Evolutionary conservation across 1,140 invertebrate genomes (phyloP).

Genomic region (Sycophaga agraensis): DNA sequence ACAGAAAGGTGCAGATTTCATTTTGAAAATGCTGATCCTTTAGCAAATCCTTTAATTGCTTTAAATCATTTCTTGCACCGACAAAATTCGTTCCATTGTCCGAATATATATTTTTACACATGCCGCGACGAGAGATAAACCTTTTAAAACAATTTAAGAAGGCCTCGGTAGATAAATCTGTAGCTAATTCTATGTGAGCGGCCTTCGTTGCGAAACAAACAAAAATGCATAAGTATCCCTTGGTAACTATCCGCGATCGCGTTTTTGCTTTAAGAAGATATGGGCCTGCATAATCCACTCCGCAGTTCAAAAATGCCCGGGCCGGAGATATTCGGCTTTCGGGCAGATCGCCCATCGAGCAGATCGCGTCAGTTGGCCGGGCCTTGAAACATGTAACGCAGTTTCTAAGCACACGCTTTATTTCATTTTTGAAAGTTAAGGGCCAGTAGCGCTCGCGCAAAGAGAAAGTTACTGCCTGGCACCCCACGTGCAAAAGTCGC

Average conservation of each 20-base stretch:
- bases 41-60: background rate
- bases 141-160: slow-evolving; percentile 36
- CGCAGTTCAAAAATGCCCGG: slow-evolving; percentile 35
- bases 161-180: slow-evolving; percentile 31
- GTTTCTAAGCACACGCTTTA: background rate
- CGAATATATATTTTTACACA: slow-evolving; percentile 10
- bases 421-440: slow-evolving; percentile 22
- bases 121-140: slow-evolving; percentile 34
- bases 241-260: background rate
- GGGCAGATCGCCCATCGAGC: slow-evolving; percentile 38
- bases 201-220: background rate
- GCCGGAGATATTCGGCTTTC: slow-evolving; percentile 12
- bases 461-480: slow-evolving; percentile 31
- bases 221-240: background rate
- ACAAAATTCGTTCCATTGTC: slow-evolving; percentile 29
- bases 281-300: slow-evolving; percentile 37
- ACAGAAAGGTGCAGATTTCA: background rate
- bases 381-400: background rate
- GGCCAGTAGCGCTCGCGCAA: slow-evolving; percentile 32
- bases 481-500: slow-evolving; percentile 29
- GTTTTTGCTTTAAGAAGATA: background rate
- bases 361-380: slow-evolving; percentile 24
- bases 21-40: background rate
- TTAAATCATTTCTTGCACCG: slow-evolving; percentile 2
- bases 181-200: slow-evolving; percentile 15